Percentiles rank a stretch among this genome's conserved stretches.
Evolutionary conservation across 2,888 invertebrate genomes (phyloP).

Genomic region (Lithophane semibrunnea): DNA sequence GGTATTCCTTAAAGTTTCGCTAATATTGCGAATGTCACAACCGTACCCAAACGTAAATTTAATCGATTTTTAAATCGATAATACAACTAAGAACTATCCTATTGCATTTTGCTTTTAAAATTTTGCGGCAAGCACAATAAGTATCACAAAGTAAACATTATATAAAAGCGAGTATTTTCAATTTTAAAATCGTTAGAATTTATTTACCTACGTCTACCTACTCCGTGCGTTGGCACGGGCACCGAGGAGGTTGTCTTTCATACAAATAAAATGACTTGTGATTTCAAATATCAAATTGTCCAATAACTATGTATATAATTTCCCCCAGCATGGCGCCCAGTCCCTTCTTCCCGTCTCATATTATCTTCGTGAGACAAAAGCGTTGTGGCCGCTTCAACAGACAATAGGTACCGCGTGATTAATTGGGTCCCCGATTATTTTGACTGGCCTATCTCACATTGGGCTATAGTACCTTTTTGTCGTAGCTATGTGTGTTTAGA

Average conservation of each 20-base stretch:
- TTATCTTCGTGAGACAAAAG: slow-evolving; percentile 17
- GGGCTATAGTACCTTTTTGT: not conserved
- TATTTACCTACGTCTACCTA: not conserved
- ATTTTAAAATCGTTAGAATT: not conserved
- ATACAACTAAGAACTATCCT: not conserved
- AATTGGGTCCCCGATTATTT: slow-evolving; percentile 33
- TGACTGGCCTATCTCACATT: not conserved
- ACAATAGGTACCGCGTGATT: slow-evolving; percentile 23
- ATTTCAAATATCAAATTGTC: not conserved
- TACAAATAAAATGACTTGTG: no score
- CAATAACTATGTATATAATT: not conserved
- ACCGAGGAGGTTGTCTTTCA: not conserved
- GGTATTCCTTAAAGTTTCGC: not conserved
- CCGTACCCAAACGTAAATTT: not conserved
- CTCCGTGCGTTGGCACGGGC: not conserved
- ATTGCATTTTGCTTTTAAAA: not conserved
- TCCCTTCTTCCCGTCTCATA: slow-evolving; percentile 4
- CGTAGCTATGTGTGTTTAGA: not conserved
- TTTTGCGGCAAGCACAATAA: no score
- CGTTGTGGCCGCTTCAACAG: not conserved
- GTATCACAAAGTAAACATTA: not conserved
- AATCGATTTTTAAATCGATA: not conserved
- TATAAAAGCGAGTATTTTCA: not conserved
- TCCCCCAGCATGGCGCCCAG: not conserved
- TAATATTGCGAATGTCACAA: not conserved